phyloP scores from a whole-genome alignment of 2,888 invertebrate genomes.

The Tubulanus polymorphus region DNA sequence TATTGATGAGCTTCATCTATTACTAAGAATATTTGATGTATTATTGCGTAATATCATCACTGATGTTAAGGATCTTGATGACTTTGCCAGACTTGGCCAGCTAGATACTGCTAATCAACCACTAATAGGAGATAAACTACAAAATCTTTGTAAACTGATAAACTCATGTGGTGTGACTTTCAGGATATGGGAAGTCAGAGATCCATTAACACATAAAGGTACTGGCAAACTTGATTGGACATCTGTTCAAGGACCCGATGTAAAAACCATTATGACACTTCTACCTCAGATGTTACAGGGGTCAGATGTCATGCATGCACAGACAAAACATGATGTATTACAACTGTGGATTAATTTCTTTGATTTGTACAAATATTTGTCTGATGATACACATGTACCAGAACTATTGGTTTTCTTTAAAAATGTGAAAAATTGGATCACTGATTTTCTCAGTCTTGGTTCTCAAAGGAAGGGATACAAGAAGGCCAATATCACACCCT shows the following conservation, averaged over 20 bases:
- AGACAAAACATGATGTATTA: not conserved
- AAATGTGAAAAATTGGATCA: not conserved
- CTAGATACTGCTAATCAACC: not conserved
- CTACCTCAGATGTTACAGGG: not conserved
- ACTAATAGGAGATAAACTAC: not conserved
- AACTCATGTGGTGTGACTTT: not conserved
- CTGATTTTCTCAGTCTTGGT: not conserved
- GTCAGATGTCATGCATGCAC: not conserved
- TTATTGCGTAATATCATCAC: not conserved
- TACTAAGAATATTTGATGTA: not conserved
- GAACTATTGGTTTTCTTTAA: not conserved
- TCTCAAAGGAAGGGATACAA: not conserved
- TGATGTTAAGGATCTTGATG: not conserved
- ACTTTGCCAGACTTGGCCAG: not conserved
- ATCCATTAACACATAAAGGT: not conserved
- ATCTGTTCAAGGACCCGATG: not conserved
- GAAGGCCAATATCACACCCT: not conserved
- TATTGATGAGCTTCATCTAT: not conserved
- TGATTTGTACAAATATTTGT: not conserved
- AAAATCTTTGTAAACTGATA: not conserved
- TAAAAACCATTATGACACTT: not conserved
- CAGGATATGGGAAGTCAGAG: not conserved
- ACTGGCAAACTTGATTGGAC: not conserved
- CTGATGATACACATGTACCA: too few relatives aligned
- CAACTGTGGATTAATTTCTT: not conserved